Base-by-base conservation (phyloP, 2,113 vertebrate genomes). In the Tupaia chinensis region DNA sequence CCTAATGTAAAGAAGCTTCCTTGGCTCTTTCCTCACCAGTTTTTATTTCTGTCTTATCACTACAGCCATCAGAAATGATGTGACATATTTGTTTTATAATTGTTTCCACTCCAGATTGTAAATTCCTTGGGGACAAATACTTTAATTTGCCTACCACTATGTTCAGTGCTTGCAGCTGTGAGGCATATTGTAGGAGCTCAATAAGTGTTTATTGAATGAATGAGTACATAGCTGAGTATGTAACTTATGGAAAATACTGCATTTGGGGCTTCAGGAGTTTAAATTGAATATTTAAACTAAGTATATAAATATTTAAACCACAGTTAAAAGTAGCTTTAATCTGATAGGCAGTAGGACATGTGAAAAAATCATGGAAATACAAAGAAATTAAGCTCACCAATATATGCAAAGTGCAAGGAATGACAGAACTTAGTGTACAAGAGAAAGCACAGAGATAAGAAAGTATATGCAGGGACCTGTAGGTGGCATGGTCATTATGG, bases 241-340 rank as follows among this genome's bases (percentile, higher is more conserved):
- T 53, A 65, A 8, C n/a, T 53, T 8, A 73, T 53, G 7, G 5
- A 69, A 76, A 91, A 16, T 9, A 74, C 15, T 22, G 3, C 53
- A 1, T 72, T 93, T 88, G n/a, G 12, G 85, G 22, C 15, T 81
- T 3, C 1, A 14, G 6, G 6, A 81, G 2, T 29, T 63, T 91
- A 77, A 83, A 44, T 63, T 27, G 69, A 87, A 87, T 87, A 44
- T 80, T 83, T 74, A 58, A 84, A 27, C 1, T 13, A 72, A 87
- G 76, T 77, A 44, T 60, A 25, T 54, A 65, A 92, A 53, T 89
- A 78, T 78, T 68, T 89, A 93, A 95, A 65, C 29, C 65, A 73
- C 34, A 87, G 12, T 2, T 76, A 53, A 80, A 84, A 8, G 22
- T 88, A 78, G 12, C 1, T 74, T 44, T 60, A 66, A 85, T 74